Evolutionary conservation across 2,113 vertebrate species (phyloP), one percentile per base, ranked within the genome.

Genomic region (Verasper variegatus): DNA sequence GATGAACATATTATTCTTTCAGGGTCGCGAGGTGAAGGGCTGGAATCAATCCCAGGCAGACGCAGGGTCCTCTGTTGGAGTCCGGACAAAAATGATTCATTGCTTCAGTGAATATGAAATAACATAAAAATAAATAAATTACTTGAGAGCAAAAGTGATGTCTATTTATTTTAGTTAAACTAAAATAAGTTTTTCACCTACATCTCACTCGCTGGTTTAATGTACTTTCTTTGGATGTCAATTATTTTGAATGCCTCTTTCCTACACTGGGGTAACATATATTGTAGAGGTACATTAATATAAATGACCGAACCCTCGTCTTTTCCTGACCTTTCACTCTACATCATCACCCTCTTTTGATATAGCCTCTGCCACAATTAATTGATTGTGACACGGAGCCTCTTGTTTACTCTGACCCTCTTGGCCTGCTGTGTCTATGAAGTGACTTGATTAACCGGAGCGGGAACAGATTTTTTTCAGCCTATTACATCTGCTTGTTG

Each of bases 331-430:
- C 40, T 51, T 13, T 70, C 51, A 37, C 20, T 52, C 23, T 12
- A 52, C 35, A 35, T 57, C 35, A 24, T 21, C 35, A 51, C 17
- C 42, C 42, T 14, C 27, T 31, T 57, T 57, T 57, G 49, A 20
- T 58, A 17, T 27, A 13, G 2, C 15, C 15, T 12, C 2, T 57
- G 65, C 15, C 20, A 54, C 20, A 54, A 24, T 31, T 42, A 76
- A 58, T 14, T 74, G 27, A 63, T 35, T 59, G 10, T 45, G 40
- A 64, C 57, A 76, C 47, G 27, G 57, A 51, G 23, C 47, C 47
- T 26, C 5, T 65, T 62, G 63, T 66, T 70, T 42, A 47, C 45
- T 51, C 17, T n/a, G 31, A 68, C 59, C 58, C n/a, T 40, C 11
- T 57, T 12, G 5, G 12, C 31, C 57, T 49, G 42, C 54, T 69